Evolutionary conservation across 1,140 invertebrate species (phyloP).

Genomic region (Sesamia nonagrioides): DNA sequence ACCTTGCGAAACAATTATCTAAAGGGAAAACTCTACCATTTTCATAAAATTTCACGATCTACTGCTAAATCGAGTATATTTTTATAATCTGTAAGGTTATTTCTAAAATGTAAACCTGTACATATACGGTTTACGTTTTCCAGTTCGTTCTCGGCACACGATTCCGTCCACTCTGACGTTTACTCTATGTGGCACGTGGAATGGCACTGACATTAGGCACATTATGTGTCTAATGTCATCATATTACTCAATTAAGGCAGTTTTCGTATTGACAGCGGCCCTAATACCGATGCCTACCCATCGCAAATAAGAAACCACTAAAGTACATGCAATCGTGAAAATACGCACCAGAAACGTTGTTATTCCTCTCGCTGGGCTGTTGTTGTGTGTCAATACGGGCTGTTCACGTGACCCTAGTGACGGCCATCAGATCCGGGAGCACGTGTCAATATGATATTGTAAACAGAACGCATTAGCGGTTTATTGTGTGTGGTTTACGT

Average conservation of each 20-base stretch:
- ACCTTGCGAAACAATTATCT: not conserved
- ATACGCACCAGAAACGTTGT: constrained; percentile 63
- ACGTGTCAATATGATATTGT: constrained; percentile 76
- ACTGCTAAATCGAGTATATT: not conserved
- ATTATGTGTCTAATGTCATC: constrained; percentile 11
- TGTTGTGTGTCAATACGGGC: constrained; percentile 2
- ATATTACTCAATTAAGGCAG: constrained; percentile 8
- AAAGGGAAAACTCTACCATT: not conserved
- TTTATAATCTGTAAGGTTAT: constrained; percentile 18
- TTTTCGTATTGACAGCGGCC: constrained; percentile 22
- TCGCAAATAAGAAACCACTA: constrained; percentile 50
- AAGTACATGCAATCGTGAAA: constrained; percentile 48
- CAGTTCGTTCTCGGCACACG: constrained; percentile 13
- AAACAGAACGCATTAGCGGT: constrained; percentile 76
- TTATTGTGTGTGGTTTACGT: constrained; percentile 46
- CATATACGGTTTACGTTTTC: constrained; percentile 32
- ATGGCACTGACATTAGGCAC: constrained; percentile 16
- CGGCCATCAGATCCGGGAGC: constrained; percentile 71
- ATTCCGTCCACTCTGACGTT: constrained; percentile 26
- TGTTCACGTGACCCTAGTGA: constrained; percentile 57
- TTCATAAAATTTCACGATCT: not conserved
- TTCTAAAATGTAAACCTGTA: not conserved
- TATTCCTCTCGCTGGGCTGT: constrained; percentile 45
- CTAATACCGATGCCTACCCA: constrained; percentile 41
- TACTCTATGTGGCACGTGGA: constrained; percentile 38